Percentiles rank a stretch among this genome's conserved stretches.
These are phyloP conservation scores for Seladonia tumulorum DNA, from an alignment of 2,888 invertebrate species.

Conservation along the genomic window DNA sequence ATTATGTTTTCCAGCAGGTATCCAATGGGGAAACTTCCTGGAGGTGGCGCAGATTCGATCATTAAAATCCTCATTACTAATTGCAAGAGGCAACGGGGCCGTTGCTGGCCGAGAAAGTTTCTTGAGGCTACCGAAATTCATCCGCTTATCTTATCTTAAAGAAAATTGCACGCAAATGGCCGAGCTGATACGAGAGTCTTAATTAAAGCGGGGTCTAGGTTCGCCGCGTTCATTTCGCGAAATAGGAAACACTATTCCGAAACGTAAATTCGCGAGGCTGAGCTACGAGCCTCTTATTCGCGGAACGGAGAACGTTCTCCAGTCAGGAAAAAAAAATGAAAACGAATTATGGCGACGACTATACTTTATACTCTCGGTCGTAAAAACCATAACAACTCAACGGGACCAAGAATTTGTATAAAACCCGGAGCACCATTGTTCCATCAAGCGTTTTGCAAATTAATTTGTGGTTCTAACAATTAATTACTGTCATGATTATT, in stretches of 20 bases:
- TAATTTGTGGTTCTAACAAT: too few relatives aligned
- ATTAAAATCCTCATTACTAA: slow-evolving; percentile 3
- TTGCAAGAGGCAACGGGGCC: slow-evolving; percentile 5
- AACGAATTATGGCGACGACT: not conserved
- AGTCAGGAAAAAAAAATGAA: not conserved
- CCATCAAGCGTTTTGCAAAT: too few relatives aligned
- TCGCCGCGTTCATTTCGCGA: slow-evolving; percentile 37
- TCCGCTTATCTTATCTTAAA: slow-evolving; percentile 52
- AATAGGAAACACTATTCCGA: slow-evolving; percentile 13
- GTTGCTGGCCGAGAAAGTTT: slow-evolving; percentile 36
- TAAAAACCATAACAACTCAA: too few relatives aligned
- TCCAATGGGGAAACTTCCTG: not conserved
- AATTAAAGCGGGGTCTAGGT: slow-evolving; percentile 57
- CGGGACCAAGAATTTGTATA: too few relatives aligned
- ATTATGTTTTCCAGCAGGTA: not conserved
- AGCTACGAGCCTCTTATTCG: not conserved
- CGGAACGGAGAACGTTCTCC: not conserved
- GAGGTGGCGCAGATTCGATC: not conserved
- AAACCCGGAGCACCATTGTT: too few relatives aligned
- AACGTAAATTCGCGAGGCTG: not conserved
- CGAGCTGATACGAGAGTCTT: slow-evolving; percentile 49
- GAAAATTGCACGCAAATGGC: slow-evolving; percentile 56
- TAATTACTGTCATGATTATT: too few relatives aligned
- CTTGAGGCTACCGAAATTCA: slow-evolving; percentile 45
- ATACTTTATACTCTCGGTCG: too few relatives aligned